Evolutionary conservation across 1,140 invertebrate species (phyloP).

Genomic region (Probaryconus sp.): DNA sequence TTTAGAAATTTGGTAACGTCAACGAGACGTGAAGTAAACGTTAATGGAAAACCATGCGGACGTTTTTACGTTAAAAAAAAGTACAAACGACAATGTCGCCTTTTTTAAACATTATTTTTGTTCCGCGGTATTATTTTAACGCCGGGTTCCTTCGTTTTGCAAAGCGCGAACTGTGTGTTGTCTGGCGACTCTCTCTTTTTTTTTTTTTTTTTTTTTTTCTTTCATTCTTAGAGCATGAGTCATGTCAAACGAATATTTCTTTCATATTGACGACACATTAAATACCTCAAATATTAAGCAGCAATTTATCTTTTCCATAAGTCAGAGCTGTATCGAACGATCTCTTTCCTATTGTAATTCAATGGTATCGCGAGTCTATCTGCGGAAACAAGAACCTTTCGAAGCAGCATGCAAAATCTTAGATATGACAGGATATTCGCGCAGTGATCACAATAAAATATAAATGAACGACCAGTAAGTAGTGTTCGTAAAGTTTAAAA

Average conservation of each 20-base stretch:
- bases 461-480: conserved; percentile 11
- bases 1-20: no score
- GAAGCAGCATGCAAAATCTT: conserved; percentile 26
- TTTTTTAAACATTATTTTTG: no score
- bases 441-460: conserved; percentile 2
- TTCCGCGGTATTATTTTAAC: no score
- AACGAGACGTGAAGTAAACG: no score
- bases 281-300: conserved; percentile 23
- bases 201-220: no score
- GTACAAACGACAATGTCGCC: conserved; percentile 12
- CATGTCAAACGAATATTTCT: no score
- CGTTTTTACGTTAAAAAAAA: conserved; percentile 9
- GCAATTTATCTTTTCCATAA: conserved; percentile 26
- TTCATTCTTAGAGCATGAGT: no score
- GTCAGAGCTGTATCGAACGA: conserved; percentile 16
- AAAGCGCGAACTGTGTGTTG: no score
- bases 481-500: no score
- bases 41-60: no score
- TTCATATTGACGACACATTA: conserved; percentile 29
- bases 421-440: conserved; percentile 11
- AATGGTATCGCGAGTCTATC: conserved; percentile 17
- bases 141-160: no score
- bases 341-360: conserved; percentile 27
- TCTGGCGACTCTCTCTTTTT: no score
- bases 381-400: background rate